Evolutionary conservation across 1,140 invertebrate genomes (phyloP), one percentile per base, ranked within the genome.

Genomic region (Hycleus phaleratus): DNA sequence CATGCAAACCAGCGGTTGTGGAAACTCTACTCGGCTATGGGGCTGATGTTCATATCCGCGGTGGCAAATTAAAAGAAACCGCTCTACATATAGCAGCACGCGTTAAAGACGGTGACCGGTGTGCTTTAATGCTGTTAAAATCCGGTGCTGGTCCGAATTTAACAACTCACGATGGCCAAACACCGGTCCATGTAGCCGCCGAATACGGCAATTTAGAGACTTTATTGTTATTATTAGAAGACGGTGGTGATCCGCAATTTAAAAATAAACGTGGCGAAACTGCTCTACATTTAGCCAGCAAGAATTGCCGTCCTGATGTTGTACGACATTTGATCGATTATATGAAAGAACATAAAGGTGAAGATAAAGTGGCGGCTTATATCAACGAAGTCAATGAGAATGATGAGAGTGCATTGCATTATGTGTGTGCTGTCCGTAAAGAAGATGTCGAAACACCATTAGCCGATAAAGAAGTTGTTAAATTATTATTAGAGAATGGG

Each of bases 211-310:
- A 95, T 68, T 71, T 96, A 9, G 82, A 85, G 26, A 93, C 94
- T 0, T 78, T 97, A 6, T 78, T 88, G 53, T 79, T 95, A 0
- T 78, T 98, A 0, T 75, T 98, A 3, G 90, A 94, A 68, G 93
- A 97, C 70, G 89, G 87, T 1, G 94, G 92, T 0, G 91, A 97
- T 77, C 90, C 93, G 0, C 81, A 90, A 59, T 85, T 83, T 61
- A 92, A 92, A 72, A 94, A 93, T 5, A 93, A 94, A 93, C 88
- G 84, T 66, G 95, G 95, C n/a, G 95, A 98, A 77, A 97, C 93
- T 0, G 90, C 94, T 0, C 77, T 98, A 12, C 95, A 98, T 72
- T 81, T 95, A 68, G 93, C 94, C 2, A 91, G 90, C 62, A 76
- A 86, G 49, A 85, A 87, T 56, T 95, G 93, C 61, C 84, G 88